Evolutionary conservation across 2,797 vertebrate species (phyloP).

Genomic region (Clangula hyemalis): DNA sequence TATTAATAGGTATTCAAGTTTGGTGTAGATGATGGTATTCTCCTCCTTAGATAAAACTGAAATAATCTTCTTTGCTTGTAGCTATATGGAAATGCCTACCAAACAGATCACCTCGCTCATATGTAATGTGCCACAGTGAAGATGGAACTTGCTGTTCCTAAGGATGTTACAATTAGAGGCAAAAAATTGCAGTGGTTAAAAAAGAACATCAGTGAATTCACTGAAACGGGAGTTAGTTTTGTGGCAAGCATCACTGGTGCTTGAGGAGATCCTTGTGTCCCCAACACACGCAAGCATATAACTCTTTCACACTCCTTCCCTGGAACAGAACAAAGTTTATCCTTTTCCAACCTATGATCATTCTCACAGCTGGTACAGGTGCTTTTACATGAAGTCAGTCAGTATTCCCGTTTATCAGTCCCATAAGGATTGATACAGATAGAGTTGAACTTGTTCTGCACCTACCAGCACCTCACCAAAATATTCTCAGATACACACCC

Average conservation of each 20-base stretch:
- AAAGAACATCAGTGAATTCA: neutral
- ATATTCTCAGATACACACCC: neutral
- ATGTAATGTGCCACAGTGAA: neutral
- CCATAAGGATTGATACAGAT: neutral
- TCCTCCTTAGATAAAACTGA: neutral
- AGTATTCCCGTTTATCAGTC: neutral
- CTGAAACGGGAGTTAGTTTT: neutral
- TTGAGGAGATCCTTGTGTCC: neutral
- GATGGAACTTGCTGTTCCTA: neutral
- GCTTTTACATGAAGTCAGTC: neutral
- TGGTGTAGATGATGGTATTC: constrained; percentile 34
- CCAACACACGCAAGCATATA: neutral
- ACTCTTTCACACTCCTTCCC: neutral
- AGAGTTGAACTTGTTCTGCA: neutral
- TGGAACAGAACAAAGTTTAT: neutral
- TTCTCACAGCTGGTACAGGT: neutral
- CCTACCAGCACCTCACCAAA: neutral
- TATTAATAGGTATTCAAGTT: constrained; percentile 42
- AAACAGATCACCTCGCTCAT: neutral
- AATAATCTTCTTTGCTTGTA: neutral
- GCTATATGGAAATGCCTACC: neutral
- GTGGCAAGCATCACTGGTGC: neutral
- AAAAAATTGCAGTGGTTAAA: neutral
- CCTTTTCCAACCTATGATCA: neutral
- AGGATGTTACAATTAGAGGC: neutral